Evolutionary conservation across 2,797 vertebrate genomes (phyloP), one percentile per base, ranked within the genome.

Genomic region (Molossus molossus): DNA sequence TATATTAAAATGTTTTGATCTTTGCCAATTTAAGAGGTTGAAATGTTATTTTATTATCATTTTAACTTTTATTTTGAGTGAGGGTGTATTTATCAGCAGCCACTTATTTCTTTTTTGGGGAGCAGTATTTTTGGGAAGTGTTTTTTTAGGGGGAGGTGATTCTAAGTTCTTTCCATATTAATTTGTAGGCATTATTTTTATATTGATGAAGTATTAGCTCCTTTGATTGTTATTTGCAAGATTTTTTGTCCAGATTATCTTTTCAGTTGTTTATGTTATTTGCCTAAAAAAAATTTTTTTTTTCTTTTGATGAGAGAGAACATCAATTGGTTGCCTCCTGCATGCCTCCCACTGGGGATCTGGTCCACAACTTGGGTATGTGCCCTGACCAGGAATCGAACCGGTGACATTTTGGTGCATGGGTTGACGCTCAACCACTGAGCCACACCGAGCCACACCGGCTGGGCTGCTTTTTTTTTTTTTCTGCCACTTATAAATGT

Each of bases 41-140:
- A 92, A 76, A 48, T 79, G 13, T 64, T 87, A 83, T 60, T 91
- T 91, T 11, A 33, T 69, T 83, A 67, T 76, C 58, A 83, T 76
- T 87, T 60, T 76, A 37, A 53, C 29, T 60, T 45, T 67, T 53
- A 53, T 69, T 83, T 76, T 76, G 62, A 88, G 33, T 29, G 12
- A 76, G 23, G 29, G 60, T 29, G 55, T 3, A 20, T 73, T 60
- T 87, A 60, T 33, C 33, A 69, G 11, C 45, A 91, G 55, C 33
- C 45, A 53, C 17, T 67, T 82, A 50, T 70, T 83, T 53, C 10
- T 7, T 65, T 65, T 81, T 82, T 17, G 3, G n/a, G 17, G 15
- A 3, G 14, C 33, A 33, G 9, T 76, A 11, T 84, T 84, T 84
- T 45, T 4, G 48, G 40, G 45, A 33, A 12, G 9, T 88, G 9